Conservation (phyloP, 2,797 vertebrate species). For the Crocidura indochinensis region DNA sequence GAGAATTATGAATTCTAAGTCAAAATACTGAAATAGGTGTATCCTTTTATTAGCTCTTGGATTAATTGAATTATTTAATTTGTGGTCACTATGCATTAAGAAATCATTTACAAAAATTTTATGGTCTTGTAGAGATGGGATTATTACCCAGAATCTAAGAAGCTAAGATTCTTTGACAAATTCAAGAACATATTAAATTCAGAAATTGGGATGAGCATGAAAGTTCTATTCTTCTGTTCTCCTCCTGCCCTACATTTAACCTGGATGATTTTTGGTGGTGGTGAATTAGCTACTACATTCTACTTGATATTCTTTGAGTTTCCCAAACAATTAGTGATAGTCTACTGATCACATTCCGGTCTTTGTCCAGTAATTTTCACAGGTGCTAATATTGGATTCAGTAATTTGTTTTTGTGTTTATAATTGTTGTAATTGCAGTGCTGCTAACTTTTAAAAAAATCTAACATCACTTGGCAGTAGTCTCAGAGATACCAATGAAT, state of each 20-base stretch:
- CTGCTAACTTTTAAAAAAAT: not conserved
- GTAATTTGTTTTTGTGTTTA: not conserved
- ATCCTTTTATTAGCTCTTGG: no score
- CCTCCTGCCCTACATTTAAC: not conserved
- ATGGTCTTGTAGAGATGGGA: no score
- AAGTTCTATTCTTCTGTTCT: not conserved
- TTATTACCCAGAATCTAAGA: no score
- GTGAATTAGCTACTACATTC: fast-evolving
- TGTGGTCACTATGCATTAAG: no score
- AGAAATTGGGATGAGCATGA: not conserved
- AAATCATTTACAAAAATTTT: no score
- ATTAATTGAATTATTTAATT: no score
- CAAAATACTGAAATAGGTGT: not conserved
- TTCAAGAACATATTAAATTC: not conserved
- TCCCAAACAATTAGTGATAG: not conserved
- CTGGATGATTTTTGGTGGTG: not conserved
- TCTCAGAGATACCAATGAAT: not conserved
- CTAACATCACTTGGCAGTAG: not conserved
- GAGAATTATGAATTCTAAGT: not conserved
- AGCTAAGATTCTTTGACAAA: no score
- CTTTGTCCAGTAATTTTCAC: not conserved
- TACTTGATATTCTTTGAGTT: not conserved
- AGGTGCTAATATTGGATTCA: not conserved
- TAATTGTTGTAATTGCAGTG: not conserved
- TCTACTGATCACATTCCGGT: not conserved